Evolutionary conservation across 1,140 invertebrate genomes (phyloP).

Genomic region (Drosophila carrolli): DNA sequence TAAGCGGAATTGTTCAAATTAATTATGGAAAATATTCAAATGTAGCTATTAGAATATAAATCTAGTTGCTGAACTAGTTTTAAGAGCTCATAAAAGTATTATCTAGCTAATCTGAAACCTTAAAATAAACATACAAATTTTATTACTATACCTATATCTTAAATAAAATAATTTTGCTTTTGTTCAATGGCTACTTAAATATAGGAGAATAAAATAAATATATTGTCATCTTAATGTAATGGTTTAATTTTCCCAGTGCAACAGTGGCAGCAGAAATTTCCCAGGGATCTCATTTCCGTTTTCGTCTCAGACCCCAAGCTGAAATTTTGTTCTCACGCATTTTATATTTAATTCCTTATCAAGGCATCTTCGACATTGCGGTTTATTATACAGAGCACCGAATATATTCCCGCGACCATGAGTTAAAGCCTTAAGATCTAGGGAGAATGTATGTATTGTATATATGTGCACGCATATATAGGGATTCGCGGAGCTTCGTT

Average conservation of each 20-base stretch:
- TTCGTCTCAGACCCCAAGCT: conserved; percentile 9
- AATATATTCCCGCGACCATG: conserved; percentile 24
- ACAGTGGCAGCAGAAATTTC: conserved; percentile 5
- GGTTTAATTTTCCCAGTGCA: conserved; percentile 5
- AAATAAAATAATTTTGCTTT: too few relatives aligned
- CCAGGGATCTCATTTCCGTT: conserved; percentile 43
- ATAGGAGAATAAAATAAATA: not conserved
- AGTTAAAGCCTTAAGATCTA: conserved; percentile 64
- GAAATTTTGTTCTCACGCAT: conserved; percentile 61
- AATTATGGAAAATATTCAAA: too few relatives aligned
- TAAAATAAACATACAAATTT: too few relatives aligned
- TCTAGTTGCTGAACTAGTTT: too few relatives aligned
- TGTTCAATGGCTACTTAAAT: too few relatives aligned
- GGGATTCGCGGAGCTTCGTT: conserved; percentile 30
- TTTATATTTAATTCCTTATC: conserved; percentile 77
- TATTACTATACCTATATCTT: too few relatives aligned
- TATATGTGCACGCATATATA: conserved; percentile 5
- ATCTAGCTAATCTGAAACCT: too few relatives aligned
- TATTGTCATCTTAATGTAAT: too few relatives aligned
- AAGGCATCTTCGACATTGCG: conserved; percentile 50
- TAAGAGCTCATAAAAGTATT: too few relatives aligned
- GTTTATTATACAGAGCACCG: conserved; percentile 61
- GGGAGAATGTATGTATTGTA: not conserved
- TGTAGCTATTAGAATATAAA: too few relatives aligned
- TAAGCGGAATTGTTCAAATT: too few relatives aligned